Evolutionary conservation across 2,113 vertebrate species (phyloP), one percentile per base, ranked within the genome.

Genomic region (Meleagris gallopavo): DNA sequence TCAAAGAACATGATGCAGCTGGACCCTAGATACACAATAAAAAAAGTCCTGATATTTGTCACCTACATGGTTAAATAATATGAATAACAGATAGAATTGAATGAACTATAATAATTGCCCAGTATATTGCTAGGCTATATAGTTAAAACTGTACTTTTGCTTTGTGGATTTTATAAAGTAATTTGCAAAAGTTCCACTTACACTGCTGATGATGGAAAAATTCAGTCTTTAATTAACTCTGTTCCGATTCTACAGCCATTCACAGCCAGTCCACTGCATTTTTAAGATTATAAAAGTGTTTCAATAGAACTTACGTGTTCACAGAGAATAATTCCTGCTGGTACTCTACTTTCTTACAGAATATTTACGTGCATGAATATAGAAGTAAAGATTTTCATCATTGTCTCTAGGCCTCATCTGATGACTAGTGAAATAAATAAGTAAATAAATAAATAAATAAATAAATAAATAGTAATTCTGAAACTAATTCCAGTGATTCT

Each of bases 131-230:
- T 55, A 19, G 19, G 22, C 43, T 67, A n/a, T n/a, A n/a, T n/a
- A n/a, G 8, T 57, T 90, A 72, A 81, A 29, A 4, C 2, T 86
- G 67, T 74, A 34, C 19, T n/a, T n/a, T 77, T 36, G 11, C 9
- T 52, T 36, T 9, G n/a, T 77, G 22, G 21, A 38, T 50, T 90
- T 96, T 96, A 94, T 66, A 82, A 84, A 91, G 54, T 27, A 81
- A 67, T 89, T 83, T 96, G 71, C 70, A 92, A 95, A 86, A 70
- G 13, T 41, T 93, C 20, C 29, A 78, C 29, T 79, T 96, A 60
- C 27, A 40, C 6, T 55, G 16, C 69, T 58, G 34, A 60, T 52
- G 4, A 70, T 20, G 38, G 58, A 34, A 75, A 75, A 89, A 94
- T n/a, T 58, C 55, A 60, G 7, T 83, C 41, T 67, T 67, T 94